Evolutionary conservation across 2,113 vertebrate genomes (phyloP).

Genomic region (Harpagus bidentatus): DNA sequence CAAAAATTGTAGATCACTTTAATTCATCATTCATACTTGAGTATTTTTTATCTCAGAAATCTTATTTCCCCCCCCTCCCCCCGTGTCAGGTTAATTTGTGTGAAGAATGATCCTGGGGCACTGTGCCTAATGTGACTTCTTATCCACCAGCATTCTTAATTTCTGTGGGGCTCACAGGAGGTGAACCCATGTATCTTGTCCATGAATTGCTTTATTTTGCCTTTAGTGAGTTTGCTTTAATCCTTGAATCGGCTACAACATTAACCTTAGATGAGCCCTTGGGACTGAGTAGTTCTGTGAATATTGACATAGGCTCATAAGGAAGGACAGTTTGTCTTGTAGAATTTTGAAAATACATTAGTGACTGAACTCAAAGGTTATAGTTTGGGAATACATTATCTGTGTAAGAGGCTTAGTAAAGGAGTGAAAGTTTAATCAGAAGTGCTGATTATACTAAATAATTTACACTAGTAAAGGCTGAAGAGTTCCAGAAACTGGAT

Average conservation of each 20-base stretch:
- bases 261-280: not conserved
- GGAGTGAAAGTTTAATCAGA: not conserved
- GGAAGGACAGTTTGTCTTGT: not conserved
- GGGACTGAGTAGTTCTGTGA: not conserved
- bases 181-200: not conserved
- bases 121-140: not conserved
- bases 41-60: not conserved
- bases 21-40: not conserved
- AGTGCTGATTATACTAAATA: not conserved
- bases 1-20: not conserved
- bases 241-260: not conserved
- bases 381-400: not conserved
- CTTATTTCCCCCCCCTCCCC: fast-evolving
- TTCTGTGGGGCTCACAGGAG: not conserved
- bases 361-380: not conserved
- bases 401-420: not conserved
- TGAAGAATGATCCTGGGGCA: not conserved
- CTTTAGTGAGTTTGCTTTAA: not conserved
- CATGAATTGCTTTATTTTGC: not conserved
- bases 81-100: not conserved
- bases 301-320: not conserved
- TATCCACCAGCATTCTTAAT: not conserved
- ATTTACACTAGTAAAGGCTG: not conserved
- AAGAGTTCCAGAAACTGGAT: not conserved
- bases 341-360: not conserved